Percentiles rank a stretch among this genome's conserved stretches.
Conservation (phyloP, 2,888 invertebrate genomes). For the Platypus cylindrus region DNA sequence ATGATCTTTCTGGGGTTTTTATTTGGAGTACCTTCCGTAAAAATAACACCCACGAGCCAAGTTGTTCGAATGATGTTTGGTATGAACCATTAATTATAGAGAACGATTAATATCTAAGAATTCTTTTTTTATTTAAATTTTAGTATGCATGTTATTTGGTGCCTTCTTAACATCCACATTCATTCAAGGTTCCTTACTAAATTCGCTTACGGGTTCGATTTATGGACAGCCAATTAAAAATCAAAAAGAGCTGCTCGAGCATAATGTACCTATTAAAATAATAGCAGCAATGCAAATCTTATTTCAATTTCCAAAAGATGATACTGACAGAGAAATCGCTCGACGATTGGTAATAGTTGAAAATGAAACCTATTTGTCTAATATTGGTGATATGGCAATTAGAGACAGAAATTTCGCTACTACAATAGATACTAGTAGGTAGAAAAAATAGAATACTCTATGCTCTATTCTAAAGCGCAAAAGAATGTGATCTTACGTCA, state of each 20-base stretch:
- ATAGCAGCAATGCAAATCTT: slow-evolving; percentile 3
- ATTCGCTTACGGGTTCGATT: slow-evolving; percentile 4
- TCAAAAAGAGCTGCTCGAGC: slow-evolving; percentile 6
- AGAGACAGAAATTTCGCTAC: slow-evolving; percentile 7
- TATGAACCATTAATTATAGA: too few relatives aligned
- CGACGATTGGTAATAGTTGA: slow-evolving; percentile 3
- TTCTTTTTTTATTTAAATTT: slow-evolving; percentile 1
- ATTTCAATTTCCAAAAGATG: slow-evolving; percentile 4
- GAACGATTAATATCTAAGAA: too few relatives aligned
- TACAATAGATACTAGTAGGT: slow-evolving; percentile 7
- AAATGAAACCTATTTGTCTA: background rate
- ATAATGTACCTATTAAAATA: slow-evolving; percentile 7
- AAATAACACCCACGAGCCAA: slow-evolving; percentile 3
- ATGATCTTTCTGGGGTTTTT: slow-evolving; percentile 3
- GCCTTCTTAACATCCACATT: slow-evolving; percentile 4
- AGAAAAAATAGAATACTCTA: too few relatives aligned
- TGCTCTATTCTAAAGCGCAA: too few relatives aligned
- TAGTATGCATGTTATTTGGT: slow-evolving; percentile 3
- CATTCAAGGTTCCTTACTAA: slow-evolving; percentile 9
- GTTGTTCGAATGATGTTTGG: slow-evolving; percentile 3
- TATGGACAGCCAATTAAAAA: slow-evolving; percentile 8
- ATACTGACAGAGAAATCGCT: slow-evolving; percentile 4
- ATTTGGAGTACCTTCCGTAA: slow-evolving; percentile 3
- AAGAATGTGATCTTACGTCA: too few relatives aligned
- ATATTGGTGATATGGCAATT: slow-evolving; percentile 8